Conservation (phyloP, 2,888 invertebrate genomes). For the Lottia gigantea region DNA sequence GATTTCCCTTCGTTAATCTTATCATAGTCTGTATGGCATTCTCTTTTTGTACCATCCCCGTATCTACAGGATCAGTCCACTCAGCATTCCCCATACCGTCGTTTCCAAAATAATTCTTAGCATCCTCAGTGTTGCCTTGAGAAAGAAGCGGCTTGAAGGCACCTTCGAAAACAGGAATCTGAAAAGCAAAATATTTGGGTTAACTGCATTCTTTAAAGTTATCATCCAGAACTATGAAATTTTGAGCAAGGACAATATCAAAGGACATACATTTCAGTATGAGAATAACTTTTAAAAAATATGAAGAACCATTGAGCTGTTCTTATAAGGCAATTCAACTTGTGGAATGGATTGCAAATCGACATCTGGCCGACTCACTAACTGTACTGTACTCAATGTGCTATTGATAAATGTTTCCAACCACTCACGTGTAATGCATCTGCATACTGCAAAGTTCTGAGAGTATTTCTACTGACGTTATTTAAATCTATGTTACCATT, state of each 20-base stretch:
- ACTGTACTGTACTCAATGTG: too few relatives aligned
- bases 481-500: conserved; percentile 80
- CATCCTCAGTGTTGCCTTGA: not conserved
- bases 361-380: too few relatives aligned
- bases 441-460: conserved; percentile 72
- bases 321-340: too few relatives aligned
- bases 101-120: conserved; percentile 37
- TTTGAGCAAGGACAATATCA: too few relatives aligned
- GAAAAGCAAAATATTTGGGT: not conserved
- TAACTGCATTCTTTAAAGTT: too few relatives aligned
- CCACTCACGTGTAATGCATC: too few relatives aligned
- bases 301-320: too few relatives aligned
- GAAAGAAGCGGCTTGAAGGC: conserved; percentile 37
- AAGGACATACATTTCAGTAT: too few relatives aligned
- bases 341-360: too few relatives aligned
- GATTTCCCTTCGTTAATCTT: conserved; percentile 43
- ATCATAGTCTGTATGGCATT: conserved; percentile 49
- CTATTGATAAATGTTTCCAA: too few relatives aligned
- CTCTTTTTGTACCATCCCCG: conserved; percentile 41
- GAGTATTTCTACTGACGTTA: conserved; percentile 78
- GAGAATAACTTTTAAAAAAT: too few relatives aligned
- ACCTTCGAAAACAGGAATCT: conserved; percentile 57
- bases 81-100: conserved; percentile 50
- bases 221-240: too few relatives aligned
- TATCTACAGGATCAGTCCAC: conserved; percentile 37